Conservation (phyloP, 2,797 vertebrate genomes). For the Gymnodraco acuticeps region DNA sequence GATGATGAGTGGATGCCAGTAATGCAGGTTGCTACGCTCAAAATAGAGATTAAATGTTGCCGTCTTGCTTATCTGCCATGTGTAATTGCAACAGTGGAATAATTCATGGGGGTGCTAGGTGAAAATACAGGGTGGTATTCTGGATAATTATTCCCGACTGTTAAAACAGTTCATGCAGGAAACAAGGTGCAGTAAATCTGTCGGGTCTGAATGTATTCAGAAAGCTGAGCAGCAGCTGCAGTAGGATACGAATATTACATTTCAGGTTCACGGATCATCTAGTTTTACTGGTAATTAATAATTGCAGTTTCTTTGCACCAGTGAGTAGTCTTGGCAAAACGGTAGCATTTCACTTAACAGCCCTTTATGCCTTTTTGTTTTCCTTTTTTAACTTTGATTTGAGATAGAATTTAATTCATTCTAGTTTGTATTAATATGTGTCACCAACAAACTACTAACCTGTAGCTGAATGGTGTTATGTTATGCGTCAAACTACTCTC, state of each 20-base stretch:
- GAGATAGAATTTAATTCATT: background rate
- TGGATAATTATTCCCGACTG: background rate
- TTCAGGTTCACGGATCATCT: background rate
- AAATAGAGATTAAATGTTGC: background rate
- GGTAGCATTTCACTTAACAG: too few species aligned
- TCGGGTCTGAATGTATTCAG: too few species aligned
- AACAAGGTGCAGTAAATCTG: background rate
- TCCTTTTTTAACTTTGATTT: background rate
- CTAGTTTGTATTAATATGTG: background rate
- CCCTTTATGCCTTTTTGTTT: background rate
- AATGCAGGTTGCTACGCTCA: conserved; percentile 8
- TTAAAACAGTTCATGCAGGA: background rate
- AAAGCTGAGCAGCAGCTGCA: background rate
- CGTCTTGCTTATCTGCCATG: background rate
- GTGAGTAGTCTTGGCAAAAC: background rate
- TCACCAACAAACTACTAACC: background rate
- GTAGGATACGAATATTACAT: background rate
- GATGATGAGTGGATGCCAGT: conserved; percentile 12
- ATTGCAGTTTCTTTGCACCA: background rate
- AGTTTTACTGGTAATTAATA: background rate
- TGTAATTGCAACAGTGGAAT: background rate
- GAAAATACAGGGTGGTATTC: background rate
- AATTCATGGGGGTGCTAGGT: background rate
- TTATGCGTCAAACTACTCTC: too few species aligned
- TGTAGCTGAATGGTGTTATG: too few species aligned